These are phyloP conservation scores for Marisa cornuarietis DNA, from an alignment of 1,140 invertebrate species.

Conservation along the genomic window DNA sequence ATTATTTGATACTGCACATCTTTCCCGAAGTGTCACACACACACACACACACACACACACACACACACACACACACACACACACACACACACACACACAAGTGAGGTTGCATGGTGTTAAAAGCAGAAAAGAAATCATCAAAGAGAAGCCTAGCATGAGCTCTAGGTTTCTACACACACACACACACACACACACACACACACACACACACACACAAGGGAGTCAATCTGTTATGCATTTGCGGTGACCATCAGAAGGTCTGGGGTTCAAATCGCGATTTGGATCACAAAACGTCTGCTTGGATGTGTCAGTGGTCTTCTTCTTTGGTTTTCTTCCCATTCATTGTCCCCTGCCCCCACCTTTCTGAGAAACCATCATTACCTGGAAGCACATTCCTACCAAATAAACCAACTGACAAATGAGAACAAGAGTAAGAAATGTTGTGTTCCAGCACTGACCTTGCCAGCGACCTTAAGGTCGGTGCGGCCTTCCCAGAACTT, in stretches of 20 bases:
- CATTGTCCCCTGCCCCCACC: background rate
- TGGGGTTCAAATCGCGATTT: background rate
- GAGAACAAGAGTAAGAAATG: conserved; percentile 1
- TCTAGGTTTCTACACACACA: no score
- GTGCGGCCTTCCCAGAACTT: conserved; percentile 24
- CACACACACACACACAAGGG: background rate
- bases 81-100: background rate
- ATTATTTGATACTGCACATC: no score
- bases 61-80: background rate
- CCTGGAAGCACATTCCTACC: no score
- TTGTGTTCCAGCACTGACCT: background rate
- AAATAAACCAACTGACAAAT: background rate
- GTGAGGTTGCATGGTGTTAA: no score
- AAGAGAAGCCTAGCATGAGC: no score
- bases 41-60: background rate
- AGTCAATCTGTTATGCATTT: background rate
- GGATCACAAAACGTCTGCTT: background rate
- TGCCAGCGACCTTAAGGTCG: conserved; percentile 18
- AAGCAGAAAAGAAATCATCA: no score
- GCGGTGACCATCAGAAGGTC: no score
- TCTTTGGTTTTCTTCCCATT: background rate
- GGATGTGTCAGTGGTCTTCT: background rate
- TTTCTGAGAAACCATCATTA: no score
- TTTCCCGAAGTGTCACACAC: background rate
- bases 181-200: no score